Conservation (phyloP, 2,888 invertebrate genomes). For the Darwinula stevensoni region DNA sequence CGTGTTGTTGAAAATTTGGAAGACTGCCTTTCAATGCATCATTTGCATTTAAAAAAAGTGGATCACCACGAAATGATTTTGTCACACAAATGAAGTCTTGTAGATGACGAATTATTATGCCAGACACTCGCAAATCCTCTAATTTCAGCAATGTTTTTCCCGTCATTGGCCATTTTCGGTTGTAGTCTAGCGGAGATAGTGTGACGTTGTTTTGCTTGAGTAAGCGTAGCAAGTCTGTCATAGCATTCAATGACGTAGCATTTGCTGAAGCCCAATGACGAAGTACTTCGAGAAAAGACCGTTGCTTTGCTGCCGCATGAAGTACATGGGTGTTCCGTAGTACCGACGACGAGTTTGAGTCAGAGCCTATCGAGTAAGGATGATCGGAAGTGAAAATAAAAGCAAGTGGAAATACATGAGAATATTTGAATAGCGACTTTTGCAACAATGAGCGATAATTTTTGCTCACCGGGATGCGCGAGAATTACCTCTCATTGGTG, state of each 20-base stretch:
- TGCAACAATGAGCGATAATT: constrained; percentile 2
- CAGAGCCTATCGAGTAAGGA: constrained; percentile 2
- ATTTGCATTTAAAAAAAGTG: constrained; percentile 2
- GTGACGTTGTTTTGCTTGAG: constrained; percentile 2
- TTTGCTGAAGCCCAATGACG: constrained; percentile 2
- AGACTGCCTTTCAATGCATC: constrained; percentile 2
- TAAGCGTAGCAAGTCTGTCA: constrained; percentile 2
- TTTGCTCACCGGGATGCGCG: constrained; percentile 1
- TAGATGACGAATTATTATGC: constrained; percentile 2
- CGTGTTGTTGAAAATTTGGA: constrained; percentile 2
- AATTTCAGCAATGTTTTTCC: constrained; percentile 2
- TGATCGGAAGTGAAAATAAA: constrained; percentile 2
- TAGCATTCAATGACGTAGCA: constrained; percentile 2
- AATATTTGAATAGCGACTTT: constrained; percentile 2
- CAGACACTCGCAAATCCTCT: constrained; percentile 2
- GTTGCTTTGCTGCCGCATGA: constrained; percentile 2
- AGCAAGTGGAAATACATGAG: constrained; percentile 2
- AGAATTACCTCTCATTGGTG: not conserved
- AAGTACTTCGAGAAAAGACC: constrained; percentile 2
- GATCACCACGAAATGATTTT: constrained; percentile 2
- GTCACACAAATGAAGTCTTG: constrained; percentile 2
- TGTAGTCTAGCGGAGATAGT: constrained; percentile 2
- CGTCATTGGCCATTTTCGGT: constrained; percentile 2
- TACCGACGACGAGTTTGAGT: constrained; percentile 2
- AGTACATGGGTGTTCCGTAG: constrained; percentile 2